Percentiles rank a stretch among this genome's conserved stretches.
Conservation (phyloP, 1,140 invertebrate species). For the Anoplophora glabripennis region DNA sequence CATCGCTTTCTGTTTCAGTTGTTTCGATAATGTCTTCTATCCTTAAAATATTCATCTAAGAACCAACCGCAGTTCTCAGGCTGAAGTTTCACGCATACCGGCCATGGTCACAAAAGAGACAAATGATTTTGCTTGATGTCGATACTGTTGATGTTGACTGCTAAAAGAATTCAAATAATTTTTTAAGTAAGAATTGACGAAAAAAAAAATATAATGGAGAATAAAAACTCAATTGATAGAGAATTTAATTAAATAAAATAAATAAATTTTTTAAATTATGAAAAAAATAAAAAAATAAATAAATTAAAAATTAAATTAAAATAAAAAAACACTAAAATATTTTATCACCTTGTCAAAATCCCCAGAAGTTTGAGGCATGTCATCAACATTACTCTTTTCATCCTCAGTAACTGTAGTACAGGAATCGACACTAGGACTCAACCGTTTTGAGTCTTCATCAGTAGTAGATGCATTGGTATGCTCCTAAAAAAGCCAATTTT, state of each 20-base stretch:
- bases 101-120: conserved; percentile 14
- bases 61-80: too few species aligned
- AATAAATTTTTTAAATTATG: conserved; percentile 9
- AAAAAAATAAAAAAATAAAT: too few species aligned
- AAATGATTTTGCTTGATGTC: conserved; percentile 13
- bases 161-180: too few species aligned
- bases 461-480: conserved; percentile 10
- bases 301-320: too few species aligned
- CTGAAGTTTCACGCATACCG: too few species aligned
- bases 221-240: conserved; percentile 6
- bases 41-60: too few species aligned
- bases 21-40: too few species aligned
- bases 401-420: conserved; percentile 9
- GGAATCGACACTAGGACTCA: conserved; percentile 10
- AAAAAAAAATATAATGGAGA: not conserved
- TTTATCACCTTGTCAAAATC: conserved; percentile 14
- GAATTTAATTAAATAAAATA: too few species aligned
- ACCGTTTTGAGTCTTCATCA: conserved; percentile 8
- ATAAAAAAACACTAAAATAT: conserved; percentile 1
- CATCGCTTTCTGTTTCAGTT: too few species aligned
- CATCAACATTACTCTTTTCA: not conserved
- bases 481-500: conserved; percentile 11
- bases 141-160: conserved; percentile 12
- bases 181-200: not conserved
- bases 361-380: conserved; percentile 3